A percentile compares a stretch with the other conserved stretches of the same genome.
These are phyloP conservation scores for Heliconius ethilla DNA, from an alignment of 2,888 invertebrate species.

Conservation along the genomic window DNA sequence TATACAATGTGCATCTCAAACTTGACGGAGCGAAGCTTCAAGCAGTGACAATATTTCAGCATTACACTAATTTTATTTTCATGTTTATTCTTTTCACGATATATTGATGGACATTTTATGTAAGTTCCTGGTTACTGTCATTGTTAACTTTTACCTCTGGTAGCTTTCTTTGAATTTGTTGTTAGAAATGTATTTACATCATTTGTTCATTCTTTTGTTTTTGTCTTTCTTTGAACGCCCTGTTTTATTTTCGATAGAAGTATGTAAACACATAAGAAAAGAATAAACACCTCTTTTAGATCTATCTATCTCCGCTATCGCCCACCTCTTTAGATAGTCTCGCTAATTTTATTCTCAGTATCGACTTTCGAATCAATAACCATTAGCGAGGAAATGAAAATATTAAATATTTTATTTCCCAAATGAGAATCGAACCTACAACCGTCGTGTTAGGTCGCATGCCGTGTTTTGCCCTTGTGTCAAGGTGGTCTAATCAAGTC, in stretches of 20 bases:
- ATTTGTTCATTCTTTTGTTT: neutral
- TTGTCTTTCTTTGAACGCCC: neutral
- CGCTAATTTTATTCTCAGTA: neutral
- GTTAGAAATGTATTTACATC: neutral
- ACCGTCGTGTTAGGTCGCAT: too few species aligned
- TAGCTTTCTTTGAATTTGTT: neutral
- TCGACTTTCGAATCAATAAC: neutral
- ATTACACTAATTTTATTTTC: conserved; percentile 4
- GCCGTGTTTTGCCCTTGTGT: too few species aligned
- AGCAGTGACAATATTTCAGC: conserved; percentile 20
- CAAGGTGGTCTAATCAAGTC: too few species aligned
- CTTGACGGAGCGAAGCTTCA: conserved; percentile 13
- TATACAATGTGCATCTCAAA: conserved; percentile 25
- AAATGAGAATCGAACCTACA: too few species aligned
- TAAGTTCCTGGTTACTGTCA: too few species aligned
- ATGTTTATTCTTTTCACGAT: neutral
- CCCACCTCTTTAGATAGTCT: too few species aligned
- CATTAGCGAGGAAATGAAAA: neutral
- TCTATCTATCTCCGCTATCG: neutral
- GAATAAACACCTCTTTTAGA: neutral
- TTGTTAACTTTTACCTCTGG: neutral
- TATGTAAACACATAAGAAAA: neutral
- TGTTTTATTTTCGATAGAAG: neutral
- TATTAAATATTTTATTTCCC: neutral
- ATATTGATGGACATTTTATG: neutral